phyloP scores from a whole-genome alignment of 2,113 vertebrate genomes.

The Chaetops frenatus region DNA sequence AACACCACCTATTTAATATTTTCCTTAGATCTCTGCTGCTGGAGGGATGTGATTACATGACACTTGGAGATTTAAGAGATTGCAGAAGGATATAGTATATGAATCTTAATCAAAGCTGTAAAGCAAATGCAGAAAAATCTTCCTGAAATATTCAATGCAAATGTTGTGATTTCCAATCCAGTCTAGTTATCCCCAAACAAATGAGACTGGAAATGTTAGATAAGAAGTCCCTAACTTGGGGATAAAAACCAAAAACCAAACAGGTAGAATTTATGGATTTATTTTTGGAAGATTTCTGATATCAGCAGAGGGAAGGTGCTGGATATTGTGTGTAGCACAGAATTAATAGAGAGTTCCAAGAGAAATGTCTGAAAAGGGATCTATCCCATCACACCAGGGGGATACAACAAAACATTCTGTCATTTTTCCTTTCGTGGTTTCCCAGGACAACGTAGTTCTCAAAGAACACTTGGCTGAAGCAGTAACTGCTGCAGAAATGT shows the following conservation, averaged over 20 bases:
- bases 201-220: neutral
- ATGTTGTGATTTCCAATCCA: neutral
- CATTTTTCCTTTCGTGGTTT: neutral
- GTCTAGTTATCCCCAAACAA: neutral
- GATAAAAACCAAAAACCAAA: accelerated
- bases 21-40: slow-evolving; percentile 11
- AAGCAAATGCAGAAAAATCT: slow-evolving; percentile 24
- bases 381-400: neutral
- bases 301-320: neutral
- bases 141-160: slow-evolving; percentile 15
- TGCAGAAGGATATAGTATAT: slow-evolving; percentile 7
- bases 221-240: neutral
- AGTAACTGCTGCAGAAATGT: neutral
- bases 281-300: neutral
- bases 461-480: neutral
- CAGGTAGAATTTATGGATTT: neutral
- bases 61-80: slow-evolving; percentile 30
- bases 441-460: accelerated
- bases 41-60: neutral
- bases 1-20: neutral
- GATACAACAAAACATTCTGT: neutral
- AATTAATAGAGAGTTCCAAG: neutral
- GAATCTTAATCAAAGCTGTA: slow-evolving; percentile 41
- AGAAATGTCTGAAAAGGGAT: neutral
- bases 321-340: neutral